phyloP scores from a whole-genome alignment of 37 sponge, comb jelly and placozoan genomes.

The Amphimedon queenslandica region DNA sequence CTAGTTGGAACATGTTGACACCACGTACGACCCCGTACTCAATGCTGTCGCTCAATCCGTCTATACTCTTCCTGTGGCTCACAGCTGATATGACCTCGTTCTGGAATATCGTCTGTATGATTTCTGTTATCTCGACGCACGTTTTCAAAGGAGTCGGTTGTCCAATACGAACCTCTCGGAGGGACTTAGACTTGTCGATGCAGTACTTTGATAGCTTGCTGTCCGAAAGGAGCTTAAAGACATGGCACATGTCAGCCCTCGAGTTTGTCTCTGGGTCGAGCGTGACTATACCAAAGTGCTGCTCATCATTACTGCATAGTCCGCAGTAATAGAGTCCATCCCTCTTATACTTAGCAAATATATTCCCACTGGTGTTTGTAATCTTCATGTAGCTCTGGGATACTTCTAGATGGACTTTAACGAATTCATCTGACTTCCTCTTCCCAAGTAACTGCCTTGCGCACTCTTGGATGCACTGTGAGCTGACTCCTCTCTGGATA shows the following conservation, averaged over 20 bases:
- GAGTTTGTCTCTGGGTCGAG: conserved; percentile 6
- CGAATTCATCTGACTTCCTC: conserved; percentile 26
- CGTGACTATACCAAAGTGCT: conserved; percentile 72
- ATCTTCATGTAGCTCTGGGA: conserved; percentile 31
- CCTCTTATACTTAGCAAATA: conserved; percentile 33
- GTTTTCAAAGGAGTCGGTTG: conserved; percentile 15
- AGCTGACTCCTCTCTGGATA: conserved; percentile 45
- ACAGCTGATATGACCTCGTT: not conserved
- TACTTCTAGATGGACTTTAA: conserved; percentile 51
- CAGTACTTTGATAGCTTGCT: conserved; percentile 34
- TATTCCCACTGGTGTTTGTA: conserved; percentile 15
- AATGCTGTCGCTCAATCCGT: not conserved
- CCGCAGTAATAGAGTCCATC: conserved; percentile 71
- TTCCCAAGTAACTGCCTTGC: conserved; percentile 38
- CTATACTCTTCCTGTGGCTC: not conserved
- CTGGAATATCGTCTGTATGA: conserved; percentile 43
- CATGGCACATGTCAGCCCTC: conserved; percentile 53
- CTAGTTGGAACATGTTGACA: not conserved
- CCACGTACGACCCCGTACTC: not conserved
- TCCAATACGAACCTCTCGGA: not conserved
- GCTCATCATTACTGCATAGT: conserved; percentile 61
- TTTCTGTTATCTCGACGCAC: conserved; percentile 44
- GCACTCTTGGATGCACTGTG: conserved; percentile 62
- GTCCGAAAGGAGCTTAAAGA: conserved; percentile 51
- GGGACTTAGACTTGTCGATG: not conserved